Conservation (phyloP, 2,888 invertebrate species). For the Diaperis boleti region DNA sequence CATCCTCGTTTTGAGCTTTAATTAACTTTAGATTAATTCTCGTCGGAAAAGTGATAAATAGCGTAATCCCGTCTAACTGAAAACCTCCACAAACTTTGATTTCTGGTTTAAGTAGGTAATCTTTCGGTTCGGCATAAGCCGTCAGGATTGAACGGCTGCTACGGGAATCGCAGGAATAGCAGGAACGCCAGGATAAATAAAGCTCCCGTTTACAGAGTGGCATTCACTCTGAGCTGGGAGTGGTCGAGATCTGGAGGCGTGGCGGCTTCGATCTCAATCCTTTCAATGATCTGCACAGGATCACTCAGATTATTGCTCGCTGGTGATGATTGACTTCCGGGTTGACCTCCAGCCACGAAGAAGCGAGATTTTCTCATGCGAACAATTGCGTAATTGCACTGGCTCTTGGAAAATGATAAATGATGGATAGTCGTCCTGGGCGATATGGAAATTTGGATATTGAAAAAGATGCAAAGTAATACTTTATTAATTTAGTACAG, state of each 20-base stretch:
- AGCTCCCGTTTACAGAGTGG: constrained; percentile 46
- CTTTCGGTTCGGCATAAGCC: constrained; percentile 40
- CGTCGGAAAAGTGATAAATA: constrained; percentile 35
- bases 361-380: not conserved
- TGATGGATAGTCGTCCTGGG: no score
- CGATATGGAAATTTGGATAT: no score
- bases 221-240: constrained; percentile 44
- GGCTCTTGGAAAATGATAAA: no score
- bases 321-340: constrained; percentile 41
- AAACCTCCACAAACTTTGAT: constrained; percentile 35
- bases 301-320: constrained; percentile 45
- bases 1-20: constrained; percentile 20
- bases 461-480: no score
- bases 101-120: constrained; percentile 44
- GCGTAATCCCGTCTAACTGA: constrained; percentile 37
- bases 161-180: constrained; percentile 42
- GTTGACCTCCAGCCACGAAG: constrained; percentile 20
- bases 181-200: constrained; percentile 44
- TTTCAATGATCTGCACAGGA: constrained; percentile 48
- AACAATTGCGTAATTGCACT: not conserved
- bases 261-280: constrained; percentile 47
- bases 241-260: constrained; percentile 46
- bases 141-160: constrained; percentile 43
- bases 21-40: constrained; percentile 22
- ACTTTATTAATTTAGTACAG: no score